These are phyloP conservation scores for Varecia variegata DNA, from an alignment of 2,797 vertebrate genomes.

Conservation along the genomic window DNA sequence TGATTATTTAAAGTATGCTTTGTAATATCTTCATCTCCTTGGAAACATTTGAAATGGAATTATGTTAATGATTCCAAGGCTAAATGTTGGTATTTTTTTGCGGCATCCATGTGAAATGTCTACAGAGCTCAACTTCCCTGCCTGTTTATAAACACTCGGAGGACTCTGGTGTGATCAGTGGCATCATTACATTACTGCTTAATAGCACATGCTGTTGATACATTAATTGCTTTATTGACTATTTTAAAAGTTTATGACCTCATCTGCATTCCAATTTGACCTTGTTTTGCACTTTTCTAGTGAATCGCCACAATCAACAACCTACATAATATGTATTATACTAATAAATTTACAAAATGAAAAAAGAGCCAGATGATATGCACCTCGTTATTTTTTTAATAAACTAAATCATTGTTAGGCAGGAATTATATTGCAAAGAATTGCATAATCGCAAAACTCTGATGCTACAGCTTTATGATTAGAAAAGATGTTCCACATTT, in stretches of 20 bases:
- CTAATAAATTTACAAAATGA: slow-evolving; percentile 70
- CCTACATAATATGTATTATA: slow-evolving; percentile 72
- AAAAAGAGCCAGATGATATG: slow-evolving; percentile 61
- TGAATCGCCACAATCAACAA: slow-evolving; percentile 75
- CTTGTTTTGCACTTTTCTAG: slow-evolving; percentile 78
- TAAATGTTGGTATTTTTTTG: background rate
- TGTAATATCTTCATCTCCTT: background rate
- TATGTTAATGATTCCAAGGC: background rate
- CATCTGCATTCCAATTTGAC: slow-evolving; percentile 72
- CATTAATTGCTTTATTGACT: slow-evolving; percentile 88
- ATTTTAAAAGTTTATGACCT: slow-evolving; percentile 81
- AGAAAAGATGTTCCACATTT: background rate
- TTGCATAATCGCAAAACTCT: slow-evolving; percentile 32
- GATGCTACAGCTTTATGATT: background rate
- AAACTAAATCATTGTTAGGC: slow-evolving; percentile 62
- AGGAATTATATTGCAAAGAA: slow-evolving; percentile 53
- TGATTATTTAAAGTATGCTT: background rate
- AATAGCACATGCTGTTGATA: slow-evolving; percentile 81
- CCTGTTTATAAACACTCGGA: slow-evolving; percentile 57
- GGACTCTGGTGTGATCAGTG: slow-evolving; percentile 60
- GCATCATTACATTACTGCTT: slow-evolving; percentile 51
- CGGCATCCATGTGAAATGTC: background rate
- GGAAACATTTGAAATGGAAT: background rate
- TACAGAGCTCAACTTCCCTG: background rate
- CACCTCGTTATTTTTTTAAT: slow-evolving; percentile 71